A percentile compares a stretch with the other conserved stretches of the same genome.
phyloP scores from a whole-genome alignment of 2,888 invertebrate species.

The Gastrophysa polygoni region DNA sequence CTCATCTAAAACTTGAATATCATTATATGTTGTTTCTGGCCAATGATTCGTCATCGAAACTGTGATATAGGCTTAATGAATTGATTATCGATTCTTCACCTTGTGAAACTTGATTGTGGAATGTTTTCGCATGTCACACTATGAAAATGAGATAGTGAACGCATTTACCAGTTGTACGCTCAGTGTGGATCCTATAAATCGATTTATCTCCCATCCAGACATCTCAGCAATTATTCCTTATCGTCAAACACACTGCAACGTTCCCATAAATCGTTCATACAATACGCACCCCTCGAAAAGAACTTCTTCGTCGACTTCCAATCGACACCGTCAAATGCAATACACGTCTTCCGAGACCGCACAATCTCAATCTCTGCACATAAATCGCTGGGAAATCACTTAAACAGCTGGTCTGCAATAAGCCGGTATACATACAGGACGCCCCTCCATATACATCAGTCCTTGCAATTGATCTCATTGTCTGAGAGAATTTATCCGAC shows the following conservation, averaged over 20 bases:
- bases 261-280: no score
- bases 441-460: conserved; percentile 38
- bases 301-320: not conserved
- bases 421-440: conserved; percentile 34
- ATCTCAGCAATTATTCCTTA: no score
- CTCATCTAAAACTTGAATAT: no score
- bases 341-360: conserved; percentile 33
- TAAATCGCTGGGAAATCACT: conserved; percentile 40
- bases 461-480: conserved; percentile 40
- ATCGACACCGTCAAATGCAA: conserved; percentile 23
- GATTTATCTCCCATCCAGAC: not conserved
- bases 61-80: no score
- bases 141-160: no score
- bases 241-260: no score
- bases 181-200: not conserved
- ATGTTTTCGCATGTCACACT: no score
- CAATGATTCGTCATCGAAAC: no score
- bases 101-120: no score
- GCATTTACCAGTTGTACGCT: no score
- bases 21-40: no score
- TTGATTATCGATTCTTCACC: no score
- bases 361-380: conserved; percentile 41
- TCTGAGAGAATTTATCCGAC: conserved; percentile 25
- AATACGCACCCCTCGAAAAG: not conserved
- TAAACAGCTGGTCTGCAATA: conserved; percentile 43